phyloP scores from a whole-genome alignment of 2,797 vertebrate genomes.

The Melanotaenia nigrans region DNA sequence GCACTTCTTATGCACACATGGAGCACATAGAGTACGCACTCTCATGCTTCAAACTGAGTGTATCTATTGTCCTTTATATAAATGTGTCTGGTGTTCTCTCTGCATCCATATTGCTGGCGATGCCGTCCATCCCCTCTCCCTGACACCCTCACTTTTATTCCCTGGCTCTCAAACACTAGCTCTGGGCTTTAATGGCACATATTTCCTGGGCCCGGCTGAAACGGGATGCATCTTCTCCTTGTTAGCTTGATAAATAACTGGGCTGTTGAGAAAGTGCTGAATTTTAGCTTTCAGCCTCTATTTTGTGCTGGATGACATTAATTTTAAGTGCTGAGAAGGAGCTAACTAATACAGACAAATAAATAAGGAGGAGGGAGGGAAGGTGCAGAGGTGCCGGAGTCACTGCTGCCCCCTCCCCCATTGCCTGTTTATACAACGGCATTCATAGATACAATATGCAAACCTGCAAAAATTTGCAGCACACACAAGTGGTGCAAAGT shows the following conservation, averaged over 20 bases:
- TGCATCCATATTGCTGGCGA: slow-evolving; percentile 73
- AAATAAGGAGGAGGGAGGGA: slow-evolving; percentile 83
- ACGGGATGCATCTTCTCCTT: slow-evolving; percentile 89
- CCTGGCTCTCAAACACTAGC: slow-evolving; percentile 90
- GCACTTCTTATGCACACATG: slow-evolving; percentile 67
- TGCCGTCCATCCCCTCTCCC: slow-evolving; percentile 74
- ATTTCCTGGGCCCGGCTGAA: slow-evolving; percentile 89
- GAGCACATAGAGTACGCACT: slow-evolving; percentile 54
- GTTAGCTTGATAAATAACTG: slow-evolving; percentile 99
- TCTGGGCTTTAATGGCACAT: slow-evolving; percentile 96
- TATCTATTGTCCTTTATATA: slow-evolving; percentile 70
- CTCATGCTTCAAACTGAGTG: slow-evolving; percentile 33
- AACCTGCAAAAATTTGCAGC: slow-evolving; percentile 63
- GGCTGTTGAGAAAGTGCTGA: slow-evolving; percentile 95
- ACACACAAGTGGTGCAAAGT: slow-evolving; percentile 26
- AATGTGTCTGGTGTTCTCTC: slow-evolving; percentile 73
- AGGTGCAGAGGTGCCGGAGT: slow-evolving; percentile 88
- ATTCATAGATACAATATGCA: slow-evolving; percentile 68
- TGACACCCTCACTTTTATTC: slow-evolving; percentile 84
- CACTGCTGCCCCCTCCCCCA: slow-evolving; percentile 70
- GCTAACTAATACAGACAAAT: slow-evolving; percentile 91
- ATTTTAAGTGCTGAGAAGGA: slow-evolving; percentile 95
- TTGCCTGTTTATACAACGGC: slow-evolving; percentile 55
- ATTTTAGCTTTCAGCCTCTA: slow-evolving; percentile 97
- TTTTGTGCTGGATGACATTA: slow-evolving; percentile 98